Evolutionary conservation across 2,113 vertebrate genomes (phyloP).

Genomic region (Macrotus californicus): DNA sequence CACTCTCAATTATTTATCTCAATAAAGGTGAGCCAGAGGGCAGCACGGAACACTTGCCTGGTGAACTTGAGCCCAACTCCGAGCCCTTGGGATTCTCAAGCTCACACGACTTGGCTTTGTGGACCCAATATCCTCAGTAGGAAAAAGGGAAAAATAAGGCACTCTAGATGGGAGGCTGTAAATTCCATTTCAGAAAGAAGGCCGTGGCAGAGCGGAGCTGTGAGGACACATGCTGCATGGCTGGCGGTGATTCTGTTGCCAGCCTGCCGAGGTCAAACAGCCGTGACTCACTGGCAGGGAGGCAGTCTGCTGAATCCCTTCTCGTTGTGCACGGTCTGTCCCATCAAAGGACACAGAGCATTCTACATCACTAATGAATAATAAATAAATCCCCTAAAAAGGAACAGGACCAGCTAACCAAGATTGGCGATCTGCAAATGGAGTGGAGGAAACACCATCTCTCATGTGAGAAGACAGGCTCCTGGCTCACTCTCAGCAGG

Average conservation of each 20-base stretch:
- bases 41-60: slow-evolving; percentile 63
- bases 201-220: slow-evolving; percentile 58
- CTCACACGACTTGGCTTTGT: slow-evolving; percentile 74
- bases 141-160: slow-evolving; percentile 54
- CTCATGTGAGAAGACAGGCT: background rate
- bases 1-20: slow-evolving; percentile 78
- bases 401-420: background rate
- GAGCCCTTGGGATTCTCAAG: slow-evolving; percentile 67
- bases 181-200: slow-evolving; percentile 77
- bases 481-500: background rate
- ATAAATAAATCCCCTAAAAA: slow-evolving; percentile 33
- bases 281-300: slow-evolving; percentile 67
- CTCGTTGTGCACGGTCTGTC: slow-evolving; percentile 56
- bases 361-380: slow-evolving; percentile 50
- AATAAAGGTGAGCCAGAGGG: slow-evolving; percentile 82
- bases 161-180: slow-evolving; percentile 70
- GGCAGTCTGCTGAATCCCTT: slow-evolving; percentile 47
- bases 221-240: slow-evolving; percentile 13
- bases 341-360: slow-evolving; percentile 58
- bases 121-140: slow-evolving; percentile 71
- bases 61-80: slow-evolving; percentile 46
- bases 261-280: slow-evolving; percentile 68
- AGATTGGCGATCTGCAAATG: background rate
- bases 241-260: slow-evolving; percentile 65
- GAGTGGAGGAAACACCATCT: background rate